Evolutionary conservation across 1,140 invertebrate genomes (phyloP).

Genomic region (Bombyx mandarina): DNA sequence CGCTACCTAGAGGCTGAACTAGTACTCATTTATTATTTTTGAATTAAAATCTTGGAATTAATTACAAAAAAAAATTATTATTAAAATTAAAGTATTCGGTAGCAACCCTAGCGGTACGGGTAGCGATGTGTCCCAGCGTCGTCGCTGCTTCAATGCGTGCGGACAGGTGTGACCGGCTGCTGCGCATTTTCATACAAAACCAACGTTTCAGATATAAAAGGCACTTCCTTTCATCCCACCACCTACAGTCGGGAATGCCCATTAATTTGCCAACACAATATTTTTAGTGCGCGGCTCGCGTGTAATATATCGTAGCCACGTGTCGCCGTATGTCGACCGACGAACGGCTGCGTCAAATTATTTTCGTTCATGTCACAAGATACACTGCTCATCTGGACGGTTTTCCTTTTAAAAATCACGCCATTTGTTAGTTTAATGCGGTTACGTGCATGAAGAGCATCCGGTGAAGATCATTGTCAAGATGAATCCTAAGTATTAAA

Average conservation of each 20-base stretch:
- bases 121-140: constrained; percentile 2
- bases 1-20: too few relatives aligned
- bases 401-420: constrained; percentile 68
- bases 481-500: too few relatives aligned
- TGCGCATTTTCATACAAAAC: constrained; percentile 66
- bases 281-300: constrained; percentile 68
- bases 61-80: background rate
- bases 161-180: constrained; percentile 67
- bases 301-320: constrained; percentile 70
- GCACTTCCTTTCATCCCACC: constrained; percentile 69
- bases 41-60: too few relatives aligned
- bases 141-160: constrained; percentile 36
- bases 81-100: background rate
- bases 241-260: constrained; percentile 67
- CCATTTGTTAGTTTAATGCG: constrained; percentile 52
- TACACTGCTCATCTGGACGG: constrained; percentile 65
- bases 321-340: constrained; percentile 66
- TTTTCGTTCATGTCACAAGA: constrained; percentile 70
- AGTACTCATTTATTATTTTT: too few relatives aligned
- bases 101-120: constrained; percentile 18
- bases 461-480: constrained; percentile 34
- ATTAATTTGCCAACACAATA: constrained; percentile 72
- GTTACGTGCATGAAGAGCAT: constrained; percentile 36
- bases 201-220: constrained; percentile 69
- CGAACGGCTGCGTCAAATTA: constrained; percentile 69